phyloP scores from a whole-genome alignment of 92 coral and sea anemone species.

The Virgularia gustaviana region DNA sequence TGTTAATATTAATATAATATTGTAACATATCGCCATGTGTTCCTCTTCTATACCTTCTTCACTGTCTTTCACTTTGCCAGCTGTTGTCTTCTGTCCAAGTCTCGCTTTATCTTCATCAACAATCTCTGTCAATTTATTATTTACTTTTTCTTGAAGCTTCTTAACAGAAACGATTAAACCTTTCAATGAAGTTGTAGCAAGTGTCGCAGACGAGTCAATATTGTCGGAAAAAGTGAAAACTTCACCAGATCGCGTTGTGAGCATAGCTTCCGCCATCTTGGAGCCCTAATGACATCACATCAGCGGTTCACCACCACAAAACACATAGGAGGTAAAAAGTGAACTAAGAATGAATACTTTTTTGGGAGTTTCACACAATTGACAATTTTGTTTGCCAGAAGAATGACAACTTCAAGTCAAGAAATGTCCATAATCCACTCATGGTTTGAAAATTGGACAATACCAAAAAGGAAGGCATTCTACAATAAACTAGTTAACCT shows the following conservation, averaged over 20 bases:
- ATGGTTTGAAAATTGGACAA: neutral
- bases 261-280: slow-evolving; percentile 25
- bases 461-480: neutral
- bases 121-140: slow-evolving; percentile 24
- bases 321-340: no score
- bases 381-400: no score
- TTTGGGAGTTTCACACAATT: no score
- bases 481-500: neutral
- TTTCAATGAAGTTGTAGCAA: neutral
- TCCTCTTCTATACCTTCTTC: no score
- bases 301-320: neutral
- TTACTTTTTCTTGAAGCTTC: slow-evolving; percentile 14
- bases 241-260: slow-evolving; percentile 14
- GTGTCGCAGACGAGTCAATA: neutral
- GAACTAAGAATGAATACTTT: no score
- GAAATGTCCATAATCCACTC: slow-evolving; percentile 1
- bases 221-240: neutral
- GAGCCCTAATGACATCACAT: neutral
- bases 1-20: no score
- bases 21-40: no score
- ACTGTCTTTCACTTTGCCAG: neutral
- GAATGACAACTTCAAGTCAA: neutral
- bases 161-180: slow-evolving; percentile 19
- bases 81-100: neutral
- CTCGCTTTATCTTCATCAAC: slow-evolving; percentile 10